Base-by-base conservation (phyloP, 2,113 vertebrate genomes). In the Heliornis fulica region DNA sequence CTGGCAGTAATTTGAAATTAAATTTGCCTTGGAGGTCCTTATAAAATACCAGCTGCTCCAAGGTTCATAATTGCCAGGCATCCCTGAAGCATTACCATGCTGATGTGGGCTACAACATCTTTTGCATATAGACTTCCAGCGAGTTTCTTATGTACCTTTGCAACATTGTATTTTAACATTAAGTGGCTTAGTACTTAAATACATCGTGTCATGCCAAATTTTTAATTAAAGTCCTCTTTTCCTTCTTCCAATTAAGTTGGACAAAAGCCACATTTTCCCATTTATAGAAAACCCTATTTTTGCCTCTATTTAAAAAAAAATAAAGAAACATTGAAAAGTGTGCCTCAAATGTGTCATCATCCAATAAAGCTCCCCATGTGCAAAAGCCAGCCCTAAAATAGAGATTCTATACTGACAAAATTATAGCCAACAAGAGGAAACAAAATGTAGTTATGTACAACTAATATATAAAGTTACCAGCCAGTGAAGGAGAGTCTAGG, bases 311-410 rank as follows among this genome's bases (percentile, higher is more conserved):
- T 40, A 23, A 4, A 80, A 75, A 75, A 75, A 82, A 78, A 34
- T 16, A 21, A 11, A 66, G 25, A 90, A 79, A 86, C 10, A 23
- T 48, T 79, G 29, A 50, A 36, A 91, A 76, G 60, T 7, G 8
- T 68, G 65, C 65, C 85, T 48, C 92, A 83, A 72, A 90, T 83
- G 87, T 56, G 26, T 90, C 79, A 86, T 95, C 31, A 77, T 93
- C 54, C 48, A 63, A 60, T 87, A 63, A 93, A 80, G 54, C 50
- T 93, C 72, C 80, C 92, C 32, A 64, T 77, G 51, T 81, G 78
- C 71, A 93, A 97, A 94, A 83, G 3, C 9, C 50, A 84, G 51
- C 19, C 53, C 63, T 92, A 84, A 93, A 94, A 48, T 5, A 86
- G n/a, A 79, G 66, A 65, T 70, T 64, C 57, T 66, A 15, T 66